Base-by-base conservation (phyloP, 2,113 vertebrate genomes). In the Elachura formosa region DNA sequence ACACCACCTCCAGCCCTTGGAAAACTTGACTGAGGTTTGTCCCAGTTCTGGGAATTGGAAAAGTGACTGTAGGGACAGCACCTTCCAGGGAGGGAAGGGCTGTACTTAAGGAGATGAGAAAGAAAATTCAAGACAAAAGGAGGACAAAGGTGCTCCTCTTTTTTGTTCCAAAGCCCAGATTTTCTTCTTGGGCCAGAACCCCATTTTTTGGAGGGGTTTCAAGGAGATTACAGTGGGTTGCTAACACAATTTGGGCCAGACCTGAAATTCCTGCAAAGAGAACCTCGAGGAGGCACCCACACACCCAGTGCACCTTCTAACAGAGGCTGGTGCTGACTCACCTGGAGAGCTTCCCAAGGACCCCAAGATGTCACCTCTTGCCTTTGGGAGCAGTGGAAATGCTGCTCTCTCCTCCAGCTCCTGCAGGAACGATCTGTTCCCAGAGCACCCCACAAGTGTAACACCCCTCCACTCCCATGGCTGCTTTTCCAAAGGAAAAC, bases 341-440 rank as follows among this genome's bases (percentile, higher is more conserved):
- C 1, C 21, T 18, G 12, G 9, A 10, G 5, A 64, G 31, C 54
- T 73, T 33, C 29, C 40, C 16, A 4, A 12, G 67, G 9, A 16
- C 7, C 9, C 0, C 7, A 8, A 5, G 10, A 38, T 55, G 15
- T 5, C 28, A 19, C 0, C 51, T 6, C 22, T 2, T 74, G 43
- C 64, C 25, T 5, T 9, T 28, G 48, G 49, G 31, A 63, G 11
- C 9, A 2, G 22, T 2, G 16, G 14, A 23, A 56, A 16, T 2
- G 20, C 40, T 58, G 31, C 13, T 63, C 4, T 28, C 12, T 33
- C 15, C 41, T 58, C 41, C n/a, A 36, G 0, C 15, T 64, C n/a
- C 6, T 0, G 9, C 10, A 20, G 25, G 46, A 52, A 6, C 1
- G 0, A 16, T 1, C 45, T 28, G 0, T 33, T 38, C 58, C 45